A percentile compares a stretch with the other conserved stretches of the same genome.
Conservation (phyloP, 1,140 invertebrate genomes). For the Heliconius hewitsoni region DNA sequence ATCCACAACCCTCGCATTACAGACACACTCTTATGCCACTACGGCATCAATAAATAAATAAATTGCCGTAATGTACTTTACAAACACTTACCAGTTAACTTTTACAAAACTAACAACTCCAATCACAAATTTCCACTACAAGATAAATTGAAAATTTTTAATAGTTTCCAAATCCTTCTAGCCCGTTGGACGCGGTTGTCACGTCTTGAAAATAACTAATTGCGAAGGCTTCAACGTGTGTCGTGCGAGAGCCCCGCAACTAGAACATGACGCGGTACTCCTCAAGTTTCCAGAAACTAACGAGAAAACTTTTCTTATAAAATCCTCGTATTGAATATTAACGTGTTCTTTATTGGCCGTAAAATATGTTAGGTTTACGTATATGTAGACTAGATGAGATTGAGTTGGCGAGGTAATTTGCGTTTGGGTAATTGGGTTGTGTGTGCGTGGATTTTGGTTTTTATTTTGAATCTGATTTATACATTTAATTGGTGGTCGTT, state of each 20-base stretch:
- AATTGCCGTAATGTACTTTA: too few relatives aligned
- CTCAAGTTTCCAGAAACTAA: conserved; percentile 49
- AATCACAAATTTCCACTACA: not conserved
- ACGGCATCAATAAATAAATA: too few relatives aligned
- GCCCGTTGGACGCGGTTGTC: conserved; percentile 24
- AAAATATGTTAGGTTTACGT: conserved; percentile 47
- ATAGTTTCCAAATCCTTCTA: conserved; percentile 2
- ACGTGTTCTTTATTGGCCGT: conserved; percentile 69
- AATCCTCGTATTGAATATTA: conserved; percentile 76
- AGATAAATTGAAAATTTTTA: conserved; percentile 14
- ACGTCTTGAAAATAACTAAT: conserved; percentile 40
- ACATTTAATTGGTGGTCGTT: too few relatives aligned
- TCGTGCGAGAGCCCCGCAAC: conserved; percentile 30
- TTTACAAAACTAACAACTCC: not conserved
- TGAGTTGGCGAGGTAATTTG: conserved; percentile 9
- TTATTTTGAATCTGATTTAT: too few relatives aligned
- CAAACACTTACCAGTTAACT: too few relatives aligned
- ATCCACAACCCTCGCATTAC: too few relatives aligned
- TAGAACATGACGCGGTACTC: conserved; percentile 31
- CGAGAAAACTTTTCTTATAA: conserved; percentile 74
- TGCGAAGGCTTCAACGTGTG: conserved; percentile 35
- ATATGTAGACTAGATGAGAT: conserved; percentile 21
- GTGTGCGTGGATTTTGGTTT: too few relatives aligned
- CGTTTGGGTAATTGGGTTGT: not conserved
- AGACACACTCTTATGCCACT: too few relatives aligned